phyloP scores from a whole-genome alignment of 2,888 invertebrate species.

The Calephelis perditalis region DNA sequence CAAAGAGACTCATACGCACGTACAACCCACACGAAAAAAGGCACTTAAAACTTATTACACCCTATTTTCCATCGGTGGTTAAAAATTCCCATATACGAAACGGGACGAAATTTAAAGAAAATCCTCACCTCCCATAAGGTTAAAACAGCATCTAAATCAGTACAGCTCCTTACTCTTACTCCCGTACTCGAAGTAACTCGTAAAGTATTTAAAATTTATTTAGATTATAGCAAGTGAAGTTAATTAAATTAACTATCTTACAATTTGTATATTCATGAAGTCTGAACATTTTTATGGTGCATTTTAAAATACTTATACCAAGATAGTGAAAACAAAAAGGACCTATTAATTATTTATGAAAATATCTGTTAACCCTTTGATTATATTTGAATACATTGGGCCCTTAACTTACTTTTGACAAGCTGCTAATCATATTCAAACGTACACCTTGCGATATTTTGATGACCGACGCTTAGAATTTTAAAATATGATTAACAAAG shows the following conservation, averaged over 20 bases:
- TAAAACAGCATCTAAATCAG: no score
- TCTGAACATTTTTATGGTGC: conserved; percentile 14
- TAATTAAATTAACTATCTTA: conserved; percentile 11
- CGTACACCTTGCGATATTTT: conserved; percentile 67
- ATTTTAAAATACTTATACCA: conserved; percentile 9
- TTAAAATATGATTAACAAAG: no score
- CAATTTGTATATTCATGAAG: conserved; percentile 43
- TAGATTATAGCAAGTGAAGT: background rate
- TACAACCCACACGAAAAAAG: no score
- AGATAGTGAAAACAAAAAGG: conserved; percentile 23
- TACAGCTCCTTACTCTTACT: no score
- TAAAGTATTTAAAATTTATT: no score
- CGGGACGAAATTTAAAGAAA: no score
- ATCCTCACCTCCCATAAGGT: no score
- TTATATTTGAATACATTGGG: conserved; percentile 67
- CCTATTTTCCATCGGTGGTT: no score
- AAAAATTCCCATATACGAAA: no score
- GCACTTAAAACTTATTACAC: no score
- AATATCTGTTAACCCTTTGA: conserved; percentile 55
- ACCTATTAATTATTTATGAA: conserved; percentile 42
- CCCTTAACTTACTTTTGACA: conserved; percentile 71
- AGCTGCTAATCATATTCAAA: conserved; percentile 77
- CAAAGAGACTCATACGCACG: no score
- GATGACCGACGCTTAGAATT: conserved; percentile 45
- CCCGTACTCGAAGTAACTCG: no score